A percentile compares a stretch with the other conserved stretches of the same genome.
These are phyloP conservation scores for Hirudinaria manillensis DNA, from an alignment of 2,888 invertebrate genomes.

Conservation along the genomic window DNA sequence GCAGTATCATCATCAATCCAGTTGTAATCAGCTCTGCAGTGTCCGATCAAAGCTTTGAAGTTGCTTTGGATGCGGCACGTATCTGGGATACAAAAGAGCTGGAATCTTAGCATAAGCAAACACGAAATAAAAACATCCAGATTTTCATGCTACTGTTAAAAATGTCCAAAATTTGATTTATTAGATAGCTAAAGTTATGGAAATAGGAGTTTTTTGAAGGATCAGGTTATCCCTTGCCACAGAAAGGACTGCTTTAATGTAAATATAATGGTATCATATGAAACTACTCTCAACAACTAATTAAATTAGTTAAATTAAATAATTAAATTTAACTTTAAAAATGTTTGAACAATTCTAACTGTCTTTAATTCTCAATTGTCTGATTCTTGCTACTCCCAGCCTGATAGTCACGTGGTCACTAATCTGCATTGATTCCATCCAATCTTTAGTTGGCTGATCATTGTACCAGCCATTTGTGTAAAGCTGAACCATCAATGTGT, in stretches of 20 bases:
- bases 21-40: conserved; percentile 51
- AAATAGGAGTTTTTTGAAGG: too few species aligned
- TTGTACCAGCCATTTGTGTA: conserved; percentile 50
- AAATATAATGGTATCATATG: too few species aligned
- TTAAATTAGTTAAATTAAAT: not conserved
- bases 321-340: conserved; percentile 1
- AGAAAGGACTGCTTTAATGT: too few species aligned
- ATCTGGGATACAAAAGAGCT: conserved; percentile 41
- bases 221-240: too few species aligned
- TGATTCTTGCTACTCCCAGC: conserved; percentile 49
- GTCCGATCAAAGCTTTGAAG: conserved; percentile 44
- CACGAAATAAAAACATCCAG: not conserved
- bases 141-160: not conserved
- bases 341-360: conserved; percentile 40
- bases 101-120: not conserved
- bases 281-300: conserved; percentile 4
- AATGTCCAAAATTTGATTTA: not conserved
- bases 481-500: conserved; percentile 46
- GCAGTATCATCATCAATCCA: conserved; percentile 53
- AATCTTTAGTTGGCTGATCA: conserved; percentile 45
- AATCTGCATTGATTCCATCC: conserved; percentile 51
- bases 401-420: conserved; percentile 47
- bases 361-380: conserved; percentile 51
- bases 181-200: not conserved
- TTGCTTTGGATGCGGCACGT: conserved; percentile 46